A percentile compares a stretch with the other conserved stretches of the same genome.
phyloP scores from a whole-genome alignment of 2,113 vertebrate genomes.

The Narcine bancroftii region DNA sequence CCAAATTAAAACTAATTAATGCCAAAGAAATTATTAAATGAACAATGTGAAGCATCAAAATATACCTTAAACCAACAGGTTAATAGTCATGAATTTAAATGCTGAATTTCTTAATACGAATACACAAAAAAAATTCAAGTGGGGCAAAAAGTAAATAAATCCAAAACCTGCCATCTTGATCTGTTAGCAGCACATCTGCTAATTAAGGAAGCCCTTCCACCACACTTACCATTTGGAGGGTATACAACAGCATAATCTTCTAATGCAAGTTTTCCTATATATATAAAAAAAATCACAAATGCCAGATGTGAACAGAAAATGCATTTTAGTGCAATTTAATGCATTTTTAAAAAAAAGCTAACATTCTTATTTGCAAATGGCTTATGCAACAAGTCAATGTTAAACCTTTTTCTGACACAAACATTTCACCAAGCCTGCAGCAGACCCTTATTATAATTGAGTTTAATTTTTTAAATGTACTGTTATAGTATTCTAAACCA shows the following conservation, averaged over 20 bases:
- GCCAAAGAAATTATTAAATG: background rate
- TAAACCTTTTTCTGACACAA: background rate
- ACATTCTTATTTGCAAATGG: background rate
- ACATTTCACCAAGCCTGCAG: background rate
- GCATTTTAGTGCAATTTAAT: background rate
- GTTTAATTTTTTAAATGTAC: background rate
- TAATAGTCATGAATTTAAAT: background rate
- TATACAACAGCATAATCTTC: constrained; percentile 85
- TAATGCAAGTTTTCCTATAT: constrained; percentile 73
- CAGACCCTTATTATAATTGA: background rate
- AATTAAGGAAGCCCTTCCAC: constrained; percentile 55
- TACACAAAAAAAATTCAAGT: background rate
- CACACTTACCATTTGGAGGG: constrained; percentile 85
- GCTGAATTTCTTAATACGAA: background rate
- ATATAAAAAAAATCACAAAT: constrained; percentile 39
- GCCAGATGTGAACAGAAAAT: background rate
- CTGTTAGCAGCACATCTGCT: constrained; percentile 45
- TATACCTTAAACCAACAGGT: background rate
- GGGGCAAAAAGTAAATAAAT: background rate
- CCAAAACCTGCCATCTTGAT: background rate
- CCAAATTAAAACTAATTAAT: background rate
- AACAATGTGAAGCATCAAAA: background rate
- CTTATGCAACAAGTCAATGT: background rate
- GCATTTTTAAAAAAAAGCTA: background rate
- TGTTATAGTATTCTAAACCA: background rate